These are phyloP conservation scores for Riptortus pedestris DNA, from an alignment of 1,140 invertebrate species.

Conservation along the genomic window DNA sequence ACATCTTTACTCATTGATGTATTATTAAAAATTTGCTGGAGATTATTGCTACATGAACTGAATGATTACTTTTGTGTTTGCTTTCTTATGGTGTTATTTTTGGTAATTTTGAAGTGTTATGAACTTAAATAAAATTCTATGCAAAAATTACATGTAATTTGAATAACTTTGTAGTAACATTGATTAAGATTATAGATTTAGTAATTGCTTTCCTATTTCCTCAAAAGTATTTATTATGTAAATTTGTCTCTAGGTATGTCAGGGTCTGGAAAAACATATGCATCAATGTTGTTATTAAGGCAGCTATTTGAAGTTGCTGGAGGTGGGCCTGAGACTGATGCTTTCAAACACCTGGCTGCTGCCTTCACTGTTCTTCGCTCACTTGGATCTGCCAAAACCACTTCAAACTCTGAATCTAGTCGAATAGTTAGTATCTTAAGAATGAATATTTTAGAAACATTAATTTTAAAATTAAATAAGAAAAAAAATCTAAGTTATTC, in stretches of 20 bases:
- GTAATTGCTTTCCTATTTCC: no score
- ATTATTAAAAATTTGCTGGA: no score
- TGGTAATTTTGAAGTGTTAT: no score
- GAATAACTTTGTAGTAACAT: no score
- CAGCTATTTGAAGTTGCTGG: conserved; percentile 88
- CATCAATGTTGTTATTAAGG: conserved; percentile 79
- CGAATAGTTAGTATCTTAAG: conserved; percentile 61
- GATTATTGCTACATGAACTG: no score
- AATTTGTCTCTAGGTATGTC: conserved; percentile 74
- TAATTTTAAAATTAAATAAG: not conserved
- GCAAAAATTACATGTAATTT: no score
- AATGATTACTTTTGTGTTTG: no score
- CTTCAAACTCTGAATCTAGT: conserved; percentile 83
- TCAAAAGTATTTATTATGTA: no score
- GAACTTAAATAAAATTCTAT: no score
- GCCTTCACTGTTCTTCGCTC: conserved; percentile 87
- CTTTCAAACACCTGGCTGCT: conserved; percentile 90
- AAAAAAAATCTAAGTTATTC: not conserved
- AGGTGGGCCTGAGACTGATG: conserved; percentile 85
- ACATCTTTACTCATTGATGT: no score
- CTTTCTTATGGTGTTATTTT: no score
- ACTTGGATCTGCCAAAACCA: conserved; percentile 80
- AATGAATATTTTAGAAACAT: not conserved
- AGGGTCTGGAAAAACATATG: conserved; percentile 90
- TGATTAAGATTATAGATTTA: no score